Percentiles rank a stretch among this genome's conserved stretches.
Evolutionary conservation across 2,888 invertebrate genomes (phyloP).

Genomic region (Cheiracanthium punctorium): DNA sequence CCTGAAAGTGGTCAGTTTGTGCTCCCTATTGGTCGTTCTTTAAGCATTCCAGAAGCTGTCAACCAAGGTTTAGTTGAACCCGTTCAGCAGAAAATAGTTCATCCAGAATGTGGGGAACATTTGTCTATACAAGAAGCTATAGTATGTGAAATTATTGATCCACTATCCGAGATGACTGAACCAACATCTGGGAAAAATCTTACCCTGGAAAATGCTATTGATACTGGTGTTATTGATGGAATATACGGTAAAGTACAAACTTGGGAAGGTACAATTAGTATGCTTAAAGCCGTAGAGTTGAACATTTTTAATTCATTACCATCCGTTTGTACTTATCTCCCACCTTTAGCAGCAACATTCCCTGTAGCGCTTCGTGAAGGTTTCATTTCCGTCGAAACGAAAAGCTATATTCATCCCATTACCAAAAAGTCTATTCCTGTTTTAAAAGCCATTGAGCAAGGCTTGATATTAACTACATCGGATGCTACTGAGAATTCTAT

Average conservation of each 20-base stretch:
- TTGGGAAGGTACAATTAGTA: slow-evolving; percentile 72
- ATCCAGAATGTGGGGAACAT: slow-evolving; percentile 89
- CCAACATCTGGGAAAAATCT: slow-evolving; percentile 82
- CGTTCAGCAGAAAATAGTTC: slow-evolving; percentile 84
- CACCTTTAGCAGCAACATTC: slow-evolving; percentile 75
- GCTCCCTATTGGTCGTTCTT: slow-evolving; percentile 86
- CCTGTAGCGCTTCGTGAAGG: slow-evolving; percentile 76
- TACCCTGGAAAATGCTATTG: slow-evolving; percentile 82
- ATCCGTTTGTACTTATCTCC: slow-evolving; percentile 65
- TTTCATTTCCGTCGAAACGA: slow-evolving; percentile 76
- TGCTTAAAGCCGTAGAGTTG: slow-evolving; percentile 71
- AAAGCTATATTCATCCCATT: slow-evolving; percentile 77
- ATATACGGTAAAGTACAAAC: slow-evolving; percentile 73
- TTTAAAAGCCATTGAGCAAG: slow-evolving; percentile 73
- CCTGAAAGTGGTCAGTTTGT: slow-evolving; percentile 84
- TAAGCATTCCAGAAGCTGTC: slow-evolving; percentile 88
- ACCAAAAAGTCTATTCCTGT: slow-evolving; percentile 76
- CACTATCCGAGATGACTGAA: slow-evolving; percentile 83
- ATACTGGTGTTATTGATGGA: slow-evolving; percentile 76
- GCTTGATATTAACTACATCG: slow-evolving; percentile 77
- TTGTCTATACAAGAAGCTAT: slow-evolving; percentile 89
- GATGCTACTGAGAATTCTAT: slow-evolving; percentile 80
- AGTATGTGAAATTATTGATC: slow-evolving; percentile 82
- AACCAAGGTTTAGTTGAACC: slow-evolving; percentile 90
- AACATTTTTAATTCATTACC: slow-evolving; percentile 77